A percentile compares a stretch with the other conserved stretches of the same genome.
These are phyloP conservation scores for Acanthisitta chloris DNA, from an alignment of 2,113 vertebrate species.

Conservation along the genomic window DNA sequence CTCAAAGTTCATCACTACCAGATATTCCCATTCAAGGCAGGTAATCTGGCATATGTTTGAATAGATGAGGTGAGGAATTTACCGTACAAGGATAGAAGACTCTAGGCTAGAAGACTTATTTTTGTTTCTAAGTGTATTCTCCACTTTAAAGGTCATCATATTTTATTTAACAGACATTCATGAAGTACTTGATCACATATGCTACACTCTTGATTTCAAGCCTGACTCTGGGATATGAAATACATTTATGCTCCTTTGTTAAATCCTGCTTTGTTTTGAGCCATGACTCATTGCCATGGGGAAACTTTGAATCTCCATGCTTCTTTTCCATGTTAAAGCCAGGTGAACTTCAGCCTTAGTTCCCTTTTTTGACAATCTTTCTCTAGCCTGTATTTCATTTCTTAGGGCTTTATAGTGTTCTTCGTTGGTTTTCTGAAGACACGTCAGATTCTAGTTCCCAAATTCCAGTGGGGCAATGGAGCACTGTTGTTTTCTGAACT, in stretches of 20 bases:
- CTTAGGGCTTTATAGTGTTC: neutral
- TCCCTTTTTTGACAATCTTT: neutral
- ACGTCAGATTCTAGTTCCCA: neutral
- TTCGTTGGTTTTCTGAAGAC: neutral
- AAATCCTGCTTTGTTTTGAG: neutral
- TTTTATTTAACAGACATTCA: conserved; percentile 13
- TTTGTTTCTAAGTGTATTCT: neutral
- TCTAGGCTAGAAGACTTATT: neutral
- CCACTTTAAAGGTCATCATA: neutral
- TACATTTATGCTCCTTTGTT: neutral
- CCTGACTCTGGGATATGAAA: neutral
- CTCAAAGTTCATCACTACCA: neutral
- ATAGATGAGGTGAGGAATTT: neutral
- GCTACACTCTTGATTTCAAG: neutral
- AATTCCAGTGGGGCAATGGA: neutral
- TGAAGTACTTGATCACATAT: neutral
- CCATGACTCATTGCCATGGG: neutral
- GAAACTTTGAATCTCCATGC: neutral
- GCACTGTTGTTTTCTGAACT: neutral
- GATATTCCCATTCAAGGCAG: neutral
- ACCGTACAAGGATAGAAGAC: neutral
- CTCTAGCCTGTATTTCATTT: neutral
- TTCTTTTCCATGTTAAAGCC: neutral
- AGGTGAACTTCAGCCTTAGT: neutral
- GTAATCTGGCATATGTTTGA: neutral